Evolutionary conservation across 2,888 invertebrate genomes (phyloP), one percentile per base, ranked within the genome.

Genomic region (Tanypteryx hageni): DNA sequence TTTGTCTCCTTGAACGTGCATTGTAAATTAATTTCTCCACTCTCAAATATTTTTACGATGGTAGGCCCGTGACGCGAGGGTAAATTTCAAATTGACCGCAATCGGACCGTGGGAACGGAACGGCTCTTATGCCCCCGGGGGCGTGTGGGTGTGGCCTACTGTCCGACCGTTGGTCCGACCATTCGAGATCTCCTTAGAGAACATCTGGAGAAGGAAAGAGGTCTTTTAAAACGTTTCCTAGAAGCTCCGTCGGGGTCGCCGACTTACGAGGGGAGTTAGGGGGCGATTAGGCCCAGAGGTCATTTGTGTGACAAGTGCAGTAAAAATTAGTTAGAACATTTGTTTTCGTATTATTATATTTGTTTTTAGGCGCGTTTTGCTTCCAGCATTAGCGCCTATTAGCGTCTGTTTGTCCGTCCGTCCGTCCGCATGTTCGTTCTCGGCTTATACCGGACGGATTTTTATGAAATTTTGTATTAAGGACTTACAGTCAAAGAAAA

Each of bases 151-250:
- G 76, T 76, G 76, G 76, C 27, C 76, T 27, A 76, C 27, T 76
- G 22, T 18, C 68, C 18, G 18, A 68, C 68, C 27, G 76, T 27
- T 68, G n/a, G 22, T 18, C 68, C 18, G 18, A 68, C 68, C 27
- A n/a, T 27, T n/a, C 14, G 76, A 76, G 76, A 11, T 76, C 76
- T 76, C 11, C 76, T 76, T 27, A 27, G 76, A 27, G 76, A 76
- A 22, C 76, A 76, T 76, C 22, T 76, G 76, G 76, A 68, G 68
- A 61, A 61, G 61, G 61, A 61, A 61, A 68, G 68, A 76, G 76
- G 27, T 76, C 76, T 76, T 76, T 27, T 27, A 76, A 76, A 76
- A 76, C 68, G 22, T 68, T 76, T 76, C 76, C 27, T 1, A 76
- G 76, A 76, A 76, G 76, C 27, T 3, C 27, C 76, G 27, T 76